A percentile compares a stretch with the other conserved stretches of the same genome.
These are phyloP conservation scores for Sinotaia quadrata DNA, from an alignment of 2,888 invertebrate genomes.

Conservation along the genomic window DNA sequence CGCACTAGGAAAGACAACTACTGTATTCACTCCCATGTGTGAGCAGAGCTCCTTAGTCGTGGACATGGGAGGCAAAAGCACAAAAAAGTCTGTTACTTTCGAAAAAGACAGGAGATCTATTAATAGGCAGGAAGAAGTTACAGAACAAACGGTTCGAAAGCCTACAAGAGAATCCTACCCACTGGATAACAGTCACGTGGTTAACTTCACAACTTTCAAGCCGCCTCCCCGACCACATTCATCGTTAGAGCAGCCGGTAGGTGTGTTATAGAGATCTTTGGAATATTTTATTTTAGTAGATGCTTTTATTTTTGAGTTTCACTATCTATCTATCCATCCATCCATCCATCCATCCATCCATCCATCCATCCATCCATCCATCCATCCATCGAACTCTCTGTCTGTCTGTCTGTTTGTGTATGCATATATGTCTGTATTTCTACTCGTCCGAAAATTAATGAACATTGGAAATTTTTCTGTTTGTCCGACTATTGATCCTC, in stretches of 20 bases:
- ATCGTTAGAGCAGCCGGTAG: constrained; percentile 1
- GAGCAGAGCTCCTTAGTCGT: constrained; percentile 2
- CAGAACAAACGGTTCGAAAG: constrained; percentile 3
- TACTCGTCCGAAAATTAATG: no score
- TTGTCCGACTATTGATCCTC: no score
- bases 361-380: no score
- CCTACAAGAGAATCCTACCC: constrained; percentile 7
- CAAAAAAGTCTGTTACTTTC: constrained; percentile 23
- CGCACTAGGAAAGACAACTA: neutral
- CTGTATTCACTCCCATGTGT: constrained; percentile 15
- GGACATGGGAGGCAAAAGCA: constrained; percentile 9
- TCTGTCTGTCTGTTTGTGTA: no score
- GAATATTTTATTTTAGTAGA: no score
- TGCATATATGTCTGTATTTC: no score
- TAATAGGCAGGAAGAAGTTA: neutral
- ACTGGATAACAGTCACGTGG: constrained; percentile 5
- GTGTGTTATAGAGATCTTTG: no score
- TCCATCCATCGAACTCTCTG: no score
- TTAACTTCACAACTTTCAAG: constrained; percentile 24
- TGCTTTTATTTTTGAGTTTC: no score
- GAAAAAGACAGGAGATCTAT: constrained; percentile 10
- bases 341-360: no score
- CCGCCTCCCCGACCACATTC: constrained; percentile 6
- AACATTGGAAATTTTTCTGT: no score
- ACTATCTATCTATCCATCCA: no score